These are phyloP conservation scores for Morphnarchus princeps DNA, from an alignment of 2,113 vertebrate species.

Conservation along the genomic window DNA sequence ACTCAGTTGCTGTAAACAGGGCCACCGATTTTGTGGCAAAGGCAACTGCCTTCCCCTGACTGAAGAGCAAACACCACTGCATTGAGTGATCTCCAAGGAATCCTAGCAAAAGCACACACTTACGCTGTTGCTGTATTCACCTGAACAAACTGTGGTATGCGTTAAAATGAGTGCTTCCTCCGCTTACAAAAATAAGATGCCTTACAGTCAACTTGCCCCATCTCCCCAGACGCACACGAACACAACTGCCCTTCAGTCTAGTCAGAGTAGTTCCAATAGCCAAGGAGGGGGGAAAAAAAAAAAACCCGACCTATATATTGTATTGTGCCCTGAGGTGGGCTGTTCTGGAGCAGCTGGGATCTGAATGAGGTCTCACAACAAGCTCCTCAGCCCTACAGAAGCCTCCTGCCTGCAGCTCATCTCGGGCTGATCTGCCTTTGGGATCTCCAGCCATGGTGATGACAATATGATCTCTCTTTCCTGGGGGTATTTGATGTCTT, in stretches of 20 bases:
- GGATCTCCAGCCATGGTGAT: no score
- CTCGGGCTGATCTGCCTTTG: background rate
- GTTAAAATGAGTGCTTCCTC: background rate
- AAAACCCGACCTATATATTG: accelerated
- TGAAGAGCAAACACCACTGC: accelerated
- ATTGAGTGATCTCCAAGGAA: background rate
- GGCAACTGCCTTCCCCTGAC: background rate
- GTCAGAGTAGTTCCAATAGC: background rate
- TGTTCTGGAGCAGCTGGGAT: background rate
- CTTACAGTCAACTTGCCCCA: background rate
- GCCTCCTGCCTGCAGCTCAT: background rate
- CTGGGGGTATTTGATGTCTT: background rate
- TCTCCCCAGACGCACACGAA: background rate
- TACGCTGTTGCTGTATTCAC: background rate
- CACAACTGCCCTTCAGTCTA: background rate
- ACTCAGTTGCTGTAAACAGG: no score
- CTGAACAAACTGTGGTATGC: background rate
- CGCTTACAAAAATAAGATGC: background rate
- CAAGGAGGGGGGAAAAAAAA: background rate
- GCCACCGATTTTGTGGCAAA: background rate
- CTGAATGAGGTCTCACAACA: background rate
- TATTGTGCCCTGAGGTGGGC: background rate
- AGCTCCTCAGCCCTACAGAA: background rate
- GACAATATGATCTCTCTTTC: background rate
- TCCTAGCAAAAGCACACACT: background rate